A percentile compares a stretch with the other conserved stretches of the same genome.
Evolutionary conservation across 2,113 vertebrate genomes (phyloP).

Genomic region (Nesoenas mayeri): DNA sequence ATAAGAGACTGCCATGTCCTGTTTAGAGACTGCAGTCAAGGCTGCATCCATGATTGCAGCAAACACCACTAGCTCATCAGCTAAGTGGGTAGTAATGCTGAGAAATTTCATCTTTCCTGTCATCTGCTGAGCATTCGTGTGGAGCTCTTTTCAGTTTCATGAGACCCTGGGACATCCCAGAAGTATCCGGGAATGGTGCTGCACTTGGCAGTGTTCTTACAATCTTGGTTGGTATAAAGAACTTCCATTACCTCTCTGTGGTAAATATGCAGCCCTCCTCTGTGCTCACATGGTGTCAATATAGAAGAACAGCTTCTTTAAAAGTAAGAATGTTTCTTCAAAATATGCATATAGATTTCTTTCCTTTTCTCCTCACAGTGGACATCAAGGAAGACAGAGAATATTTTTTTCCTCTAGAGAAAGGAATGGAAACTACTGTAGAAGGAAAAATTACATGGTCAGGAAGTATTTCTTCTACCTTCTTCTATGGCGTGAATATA

Average conservation of each 20-base stretch:
- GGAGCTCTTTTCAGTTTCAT: background rate
- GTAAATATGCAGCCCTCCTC: background rate
- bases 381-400: background rate
- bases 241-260: background rate
- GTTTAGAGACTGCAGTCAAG: background rate
- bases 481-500: background rate
- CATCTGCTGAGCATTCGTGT: background rate
- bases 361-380: background rate
- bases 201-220: background rate
- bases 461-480: background rate
- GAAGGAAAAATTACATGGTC: background rate
- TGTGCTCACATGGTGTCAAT: background rate
- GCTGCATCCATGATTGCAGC: background rate
- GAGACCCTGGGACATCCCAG: background rate
- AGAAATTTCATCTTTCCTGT: slow-evolving; percentile 8
- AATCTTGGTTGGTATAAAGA: background rate
- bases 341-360: background rate
- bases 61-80: background rate
- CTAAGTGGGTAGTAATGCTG: background rate
- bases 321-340: background rate
- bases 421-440: background rate
- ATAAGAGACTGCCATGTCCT: background rate
- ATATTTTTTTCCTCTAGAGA: background rate
- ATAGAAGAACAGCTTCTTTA: background rate
- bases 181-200: background rate